These are phyloP conservation scores for Limnephilus auricula DNA, from an alignment of 2,888 invertebrate species.

Conservation along the genomic window DNA sequence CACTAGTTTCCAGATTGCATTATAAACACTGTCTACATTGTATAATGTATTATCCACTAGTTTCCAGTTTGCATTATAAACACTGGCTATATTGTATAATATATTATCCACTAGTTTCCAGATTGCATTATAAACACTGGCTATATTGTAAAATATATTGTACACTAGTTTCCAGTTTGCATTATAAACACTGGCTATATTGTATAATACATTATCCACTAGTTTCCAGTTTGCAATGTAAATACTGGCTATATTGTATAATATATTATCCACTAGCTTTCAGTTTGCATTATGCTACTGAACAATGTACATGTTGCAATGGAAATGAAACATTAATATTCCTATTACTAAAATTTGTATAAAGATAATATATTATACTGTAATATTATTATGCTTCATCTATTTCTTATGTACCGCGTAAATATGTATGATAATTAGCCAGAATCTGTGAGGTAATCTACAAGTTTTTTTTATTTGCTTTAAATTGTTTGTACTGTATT, in stretches of 20 bases:
- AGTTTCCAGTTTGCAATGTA: no score
- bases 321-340: conserved; percentile 3
- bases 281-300: not conserved
- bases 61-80: no score
- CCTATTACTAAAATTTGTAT: conserved; percentile 28
- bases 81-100: not conserved
- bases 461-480: conserved; percentile 54
- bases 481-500: conserved; percentile 48
- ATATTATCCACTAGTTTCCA: no score
- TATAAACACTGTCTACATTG: not conserved
- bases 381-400: conserved; percentile 34
- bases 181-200: not conserved
- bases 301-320: conserved; percentile 19
- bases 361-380: conserved; percentile 18
- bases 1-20: no score
- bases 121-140: not conserved
- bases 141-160: not conserved
- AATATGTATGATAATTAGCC: conserved; percentile 38
- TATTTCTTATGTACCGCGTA: conserved; percentile 25
- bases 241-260: no score
- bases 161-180: no score
- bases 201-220: no score
- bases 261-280: not conserved
- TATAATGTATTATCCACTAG: no score
- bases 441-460: conserved; percentile 38